Percentiles rank a stretch among this genome's conserved stretches.
Conservation (phyloP, 2,888 invertebrate genomes). For the Dynastes tityus region DNA sequence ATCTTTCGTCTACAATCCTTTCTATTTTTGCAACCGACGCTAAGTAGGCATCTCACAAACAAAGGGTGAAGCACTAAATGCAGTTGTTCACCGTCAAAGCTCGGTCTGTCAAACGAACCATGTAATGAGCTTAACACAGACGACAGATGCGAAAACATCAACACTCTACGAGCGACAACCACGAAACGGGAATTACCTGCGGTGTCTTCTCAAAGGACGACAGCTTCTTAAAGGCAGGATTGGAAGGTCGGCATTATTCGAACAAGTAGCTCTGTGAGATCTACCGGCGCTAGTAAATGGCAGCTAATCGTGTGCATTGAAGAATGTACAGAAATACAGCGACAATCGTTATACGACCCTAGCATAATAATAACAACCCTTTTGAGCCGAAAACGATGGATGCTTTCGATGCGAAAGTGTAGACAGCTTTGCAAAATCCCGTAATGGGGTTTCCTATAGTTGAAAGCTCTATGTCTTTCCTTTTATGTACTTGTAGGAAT, state of each 20-base stretch:
- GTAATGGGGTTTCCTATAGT: neutral
- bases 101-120: constrained; percentile 34
- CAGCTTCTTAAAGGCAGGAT: constrained; percentile 53
- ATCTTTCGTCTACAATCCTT: neutral
- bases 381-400: constrained; percentile 19
- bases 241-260: constrained; percentile 49
- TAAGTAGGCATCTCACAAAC: neutral
- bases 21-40: neutral
- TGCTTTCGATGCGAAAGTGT: neutral
- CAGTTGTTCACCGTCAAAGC: neutral
- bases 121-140: constrained; percentile 43
- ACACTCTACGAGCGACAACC: constrained; percentile 32
- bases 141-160: constrained; percentile 52
- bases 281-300: constrained; percentile 52
- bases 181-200: constrained; percentile 46
- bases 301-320: constrained; percentile 60
- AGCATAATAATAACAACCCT: constrained; percentile 40
- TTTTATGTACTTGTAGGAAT: neutral
- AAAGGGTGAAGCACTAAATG: constrained; percentile 7
- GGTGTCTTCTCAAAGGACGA: constrained; percentile 36
- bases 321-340: constrained; percentile 52
- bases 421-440: neutral
- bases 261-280: constrained; percentile 39
- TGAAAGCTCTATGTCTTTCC: neutral
- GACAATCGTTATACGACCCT: constrained; percentile 9